phyloP scores from a whole-genome alignment of 1,140 invertebrate species.

The Eupristina koningsbergeri region DNA sequence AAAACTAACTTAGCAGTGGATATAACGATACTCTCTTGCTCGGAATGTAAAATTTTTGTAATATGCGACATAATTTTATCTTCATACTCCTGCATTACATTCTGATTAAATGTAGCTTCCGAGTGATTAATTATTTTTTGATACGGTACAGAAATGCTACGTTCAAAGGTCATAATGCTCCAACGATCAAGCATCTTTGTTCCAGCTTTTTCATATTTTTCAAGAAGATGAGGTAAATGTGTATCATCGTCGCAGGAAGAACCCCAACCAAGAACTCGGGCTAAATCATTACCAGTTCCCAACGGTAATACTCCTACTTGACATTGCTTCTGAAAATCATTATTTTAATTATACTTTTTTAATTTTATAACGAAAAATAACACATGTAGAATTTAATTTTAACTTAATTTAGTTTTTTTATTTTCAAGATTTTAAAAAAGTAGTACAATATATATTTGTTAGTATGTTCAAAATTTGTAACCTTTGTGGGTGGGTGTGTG shows the following conservation, averaged over 20 bases:
- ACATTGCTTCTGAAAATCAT: slow-evolving; percentile 82
- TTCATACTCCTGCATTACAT: slow-evolving; percentile 81
- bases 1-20: slow-evolving; percentile 81
- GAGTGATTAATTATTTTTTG: slow-evolving; percentile 75
- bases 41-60: slow-evolving; percentile 89
- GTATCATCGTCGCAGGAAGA: slow-evolving; percentile 95
- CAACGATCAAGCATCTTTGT: slow-evolving; percentile 95
- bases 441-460: too few species aligned
- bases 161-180: slow-evolving; percentile 94
- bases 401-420: too few species aligned
- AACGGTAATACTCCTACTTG: slow-evolving; percentile 93
- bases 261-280: slow-evolving; percentile 95
- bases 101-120: slow-evolving; percentile 69
- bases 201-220: slow-evolving; percentile 94
- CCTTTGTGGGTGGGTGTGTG: too few species aligned
- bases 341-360: slow-evolving; percentile 3
- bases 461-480: too few species aligned
- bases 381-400: too few species aligned
- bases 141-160: slow-evolving; percentile 77
- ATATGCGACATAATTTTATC: slow-evolving; percentile 86
- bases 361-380: too few species aligned
- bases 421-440: too few species aligned
- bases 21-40: slow-evolving; percentile 84
- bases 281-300: slow-evolving; percentile 96
- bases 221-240: slow-evolving; percentile 90